Base-by-base conservation (phyloP, 2,113 vertebrate genomes). In the Macquaria ambigua region DNA sequence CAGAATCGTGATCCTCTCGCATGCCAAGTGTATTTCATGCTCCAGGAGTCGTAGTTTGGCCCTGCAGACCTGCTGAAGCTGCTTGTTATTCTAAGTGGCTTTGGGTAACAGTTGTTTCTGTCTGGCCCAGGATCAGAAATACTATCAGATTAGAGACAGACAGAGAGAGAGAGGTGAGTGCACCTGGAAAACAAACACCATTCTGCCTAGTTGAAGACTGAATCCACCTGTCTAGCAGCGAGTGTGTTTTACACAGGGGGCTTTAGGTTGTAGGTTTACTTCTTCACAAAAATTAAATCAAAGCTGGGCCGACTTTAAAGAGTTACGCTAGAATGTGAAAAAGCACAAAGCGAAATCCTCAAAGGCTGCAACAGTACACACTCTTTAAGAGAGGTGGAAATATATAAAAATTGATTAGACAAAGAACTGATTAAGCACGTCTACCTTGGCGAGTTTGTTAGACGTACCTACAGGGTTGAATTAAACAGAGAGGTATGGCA, bases 61-160 rank as follows among this genome's bases (percentile, higher is more conserved):
- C 85, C 89, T 21, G 70, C 69, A 90, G 87, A 68, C 73, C 73
- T 34, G 66, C 77, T 20, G 63, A 69, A 86, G 72, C 89, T 90
- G 87, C 82, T 94, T 92, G 87, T 93, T 93, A 89, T 93, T 93
- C 82, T 83, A 82, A 83, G 67, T 82, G 88, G 79, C 61, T 88
- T 78, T 66, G 68, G 91, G 80, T 84, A 88, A 93, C 88, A 80
- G 85, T 92, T 93, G 89, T 90, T 87, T 88, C 64, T 86, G 83
- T 91, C 87, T 93, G 90, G 86, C 80, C 43, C 78, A 6, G 84
- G 79, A 89, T 92, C 89, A 87, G 87, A 87, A 90, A 89, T 81
- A 83, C 77, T 74, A 84, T 82, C 73, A 90, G 90, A 92, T 89
- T 82, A 90, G 56, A 93, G 82, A 56, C 34, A 72, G 70, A 58